Evolutionary conservation across 2,888 invertebrate species (phyloP), one percentile per base, ranked within the genome.

Genomic region (Nasonia oneida): DNA sequence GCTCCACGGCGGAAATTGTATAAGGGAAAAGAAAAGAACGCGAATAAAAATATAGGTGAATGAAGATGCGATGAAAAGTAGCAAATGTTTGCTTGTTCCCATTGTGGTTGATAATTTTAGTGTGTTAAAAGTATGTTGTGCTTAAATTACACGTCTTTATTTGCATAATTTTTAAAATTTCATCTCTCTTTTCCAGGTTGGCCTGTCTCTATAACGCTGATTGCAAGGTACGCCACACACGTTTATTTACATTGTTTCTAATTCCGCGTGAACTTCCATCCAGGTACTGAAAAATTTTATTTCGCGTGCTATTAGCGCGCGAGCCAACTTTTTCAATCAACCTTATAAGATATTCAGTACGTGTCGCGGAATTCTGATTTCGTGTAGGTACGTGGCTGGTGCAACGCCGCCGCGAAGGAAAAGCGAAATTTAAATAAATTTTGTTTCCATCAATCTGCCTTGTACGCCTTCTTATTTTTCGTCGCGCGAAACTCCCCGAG

Each of bases 391-490:
- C 70, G 64, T 64, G 57, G 2, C 12, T 5, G 78, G 3, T 14
- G 67, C 61, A 33, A 39, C 71, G 71, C 14, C 53, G 23, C 47
- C 53, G 39, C 47, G 67, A 12, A 23, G 67, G 74, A 67, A 75
- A 75, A 75, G 75, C 50, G 74, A 75, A 75, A 75, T 82, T 75
- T 82, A 82, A 50, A 82, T 64, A 82, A 82, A 82, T 82, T 75
- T 75, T 82, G 64, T 64, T 82, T 75, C 67, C 50, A 75, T 82
- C 75, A 50, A 75, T 82, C 81, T 64, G 50, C 15, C 80, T 0
- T 67, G 39, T 75, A 50, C 50, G 14, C 23, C n/a, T 23, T 29
- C 61, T 82, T 50, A 50, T 75, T 82, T 82, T 75, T 82, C 50
- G 64, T 73, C 47, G 67, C 47, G 18, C 37, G 14, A 75, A 75